phyloP scores from a whole-genome alignment of 1,140 invertebrate species.

The Temnothorax curvispinosus region DNA sequence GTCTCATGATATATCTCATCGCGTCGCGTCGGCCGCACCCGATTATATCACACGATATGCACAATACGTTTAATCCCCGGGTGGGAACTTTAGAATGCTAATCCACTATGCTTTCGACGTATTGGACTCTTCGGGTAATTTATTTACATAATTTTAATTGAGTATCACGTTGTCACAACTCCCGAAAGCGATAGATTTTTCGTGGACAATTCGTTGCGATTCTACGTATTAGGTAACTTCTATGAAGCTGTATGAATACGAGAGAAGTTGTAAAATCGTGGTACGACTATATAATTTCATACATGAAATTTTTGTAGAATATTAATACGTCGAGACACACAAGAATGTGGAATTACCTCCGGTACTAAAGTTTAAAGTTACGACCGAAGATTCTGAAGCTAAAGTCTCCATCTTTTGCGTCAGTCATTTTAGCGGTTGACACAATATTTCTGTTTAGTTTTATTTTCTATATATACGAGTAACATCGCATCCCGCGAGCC shows the following conservation, averaged over 20 bases:
- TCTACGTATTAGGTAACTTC: not conserved
- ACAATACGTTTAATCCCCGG: not conserved
- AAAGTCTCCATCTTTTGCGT: not conserved
- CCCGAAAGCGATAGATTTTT: not conserved
- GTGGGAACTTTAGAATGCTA: slow-evolving; percentile 39
- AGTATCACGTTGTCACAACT: not conserved
- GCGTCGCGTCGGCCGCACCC: too few relatives aligned
- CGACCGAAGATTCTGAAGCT: not conserved
- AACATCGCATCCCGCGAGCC: not conserved
- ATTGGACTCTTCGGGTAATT: slow-evolving; percentile 12
- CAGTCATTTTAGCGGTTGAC: not conserved
- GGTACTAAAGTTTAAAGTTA: not conserved
- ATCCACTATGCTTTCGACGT: not conserved
- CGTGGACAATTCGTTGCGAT: not conserved
- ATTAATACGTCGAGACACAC: not conserved
- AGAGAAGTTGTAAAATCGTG: not conserved
- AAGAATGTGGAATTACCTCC: not conserved
- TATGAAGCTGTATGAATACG: not conserved
- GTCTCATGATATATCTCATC: too few relatives aligned
- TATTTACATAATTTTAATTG: slow-evolving; percentile 28
- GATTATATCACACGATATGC: not conserved
- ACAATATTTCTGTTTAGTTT: slow-evolving; percentile 6
- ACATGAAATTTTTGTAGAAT: not conserved
- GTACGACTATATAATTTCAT: not conserved
- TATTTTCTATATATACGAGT: not conserved